Conservation (phyloP, 2,113 vertebrate species). For the Tapirus terrestris region DNA sequence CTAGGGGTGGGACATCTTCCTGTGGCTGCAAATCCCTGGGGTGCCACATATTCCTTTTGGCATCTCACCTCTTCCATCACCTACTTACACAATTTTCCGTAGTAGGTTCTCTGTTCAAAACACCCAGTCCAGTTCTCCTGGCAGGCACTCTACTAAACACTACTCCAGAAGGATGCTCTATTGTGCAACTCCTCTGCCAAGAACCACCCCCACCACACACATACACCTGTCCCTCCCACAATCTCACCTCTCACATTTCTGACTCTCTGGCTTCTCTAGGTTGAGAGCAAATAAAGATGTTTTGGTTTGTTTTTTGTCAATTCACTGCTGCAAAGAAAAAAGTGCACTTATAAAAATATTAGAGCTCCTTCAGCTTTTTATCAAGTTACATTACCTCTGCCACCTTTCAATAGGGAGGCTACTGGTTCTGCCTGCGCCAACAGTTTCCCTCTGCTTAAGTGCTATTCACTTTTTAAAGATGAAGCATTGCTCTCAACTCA, state of each 20-base stretch:
- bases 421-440: neutral
- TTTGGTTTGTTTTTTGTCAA: neutral
- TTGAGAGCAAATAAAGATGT: neutral
- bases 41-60: neutral
- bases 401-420: neutral
- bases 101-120: neutral
- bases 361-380: constrained; percentile 10
- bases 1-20: neutral
- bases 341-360: neutral
- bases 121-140: neutral
- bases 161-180: neutral
- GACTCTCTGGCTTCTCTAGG: neutral
- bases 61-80: neutral
- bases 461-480: constrained; percentile 47
- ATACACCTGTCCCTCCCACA: neutral
- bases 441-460: neutral
- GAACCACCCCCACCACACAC: neutral
- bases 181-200: neutral
- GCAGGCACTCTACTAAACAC: neutral
- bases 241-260: neutral
- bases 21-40: neutral
- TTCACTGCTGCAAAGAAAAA: neutral
- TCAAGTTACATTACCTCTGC: neutral
- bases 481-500: constrained; percentile 39
- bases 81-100: neutral